Percentiles rank a stretch among this genome's conserved stretches.
These are phyloP conservation scores for Meta bourneti DNA, from an alignment of 2,888 invertebrate species.

Conservation along the genomic window DNA sequence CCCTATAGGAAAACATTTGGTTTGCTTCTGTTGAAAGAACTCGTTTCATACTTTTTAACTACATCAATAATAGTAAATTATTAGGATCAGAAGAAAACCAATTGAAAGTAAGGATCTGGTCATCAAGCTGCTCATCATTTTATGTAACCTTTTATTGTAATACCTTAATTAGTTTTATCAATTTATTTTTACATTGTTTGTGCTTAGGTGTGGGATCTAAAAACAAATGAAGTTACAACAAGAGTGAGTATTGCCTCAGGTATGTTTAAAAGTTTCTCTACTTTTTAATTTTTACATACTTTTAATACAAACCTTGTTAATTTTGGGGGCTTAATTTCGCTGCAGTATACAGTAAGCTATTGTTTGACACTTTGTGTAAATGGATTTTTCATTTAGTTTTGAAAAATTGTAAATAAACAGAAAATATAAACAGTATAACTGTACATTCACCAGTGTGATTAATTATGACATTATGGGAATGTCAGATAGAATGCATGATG, in stretches of 20 bases:
- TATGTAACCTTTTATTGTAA: neutral
- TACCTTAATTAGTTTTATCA: neutral
- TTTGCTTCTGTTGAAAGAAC: conserved; percentile 19
- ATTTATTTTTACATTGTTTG: neutral
- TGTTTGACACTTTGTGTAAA: no score
- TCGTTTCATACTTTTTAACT: conserved; percentile 31
- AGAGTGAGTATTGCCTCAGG: conserved; percentile 23
- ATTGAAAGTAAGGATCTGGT: conserved; percentile 36
- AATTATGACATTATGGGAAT: no score
- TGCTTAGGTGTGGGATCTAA: conserved; percentile 42
- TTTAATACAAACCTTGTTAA: neutral
- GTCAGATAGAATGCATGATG: no score
- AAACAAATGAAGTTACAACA: conserved; percentile 30
- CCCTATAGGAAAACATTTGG: conserved; percentile 34
- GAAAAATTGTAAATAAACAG: no score
- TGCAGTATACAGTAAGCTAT: no score
- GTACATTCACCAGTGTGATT: no score
- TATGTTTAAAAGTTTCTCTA: neutral
- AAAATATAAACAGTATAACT: no score
- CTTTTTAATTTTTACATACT: neutral
- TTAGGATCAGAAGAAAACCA: conserved; percentile 37
- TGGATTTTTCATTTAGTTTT: no score
- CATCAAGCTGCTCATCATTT: neutral
- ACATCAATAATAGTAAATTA: conserved; percentile 1
- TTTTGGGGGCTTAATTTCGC: no score